A percentile compares a stretch with the other conserved stretches of the same genome.
Conservation (phyloP, 2,888 invertebrate species). For the Tromatobia lineatoria region DNA sequence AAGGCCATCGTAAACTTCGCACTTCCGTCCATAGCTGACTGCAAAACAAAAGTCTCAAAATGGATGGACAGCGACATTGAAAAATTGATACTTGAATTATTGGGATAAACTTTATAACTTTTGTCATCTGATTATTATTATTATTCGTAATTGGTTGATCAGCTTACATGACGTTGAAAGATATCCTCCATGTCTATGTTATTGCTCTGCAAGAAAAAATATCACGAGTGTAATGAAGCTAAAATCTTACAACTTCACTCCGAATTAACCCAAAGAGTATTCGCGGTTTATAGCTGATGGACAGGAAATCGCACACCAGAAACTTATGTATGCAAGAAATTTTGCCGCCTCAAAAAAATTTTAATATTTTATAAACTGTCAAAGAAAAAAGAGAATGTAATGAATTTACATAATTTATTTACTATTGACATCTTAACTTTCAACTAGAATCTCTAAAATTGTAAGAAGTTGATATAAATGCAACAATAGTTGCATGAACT, state of each 20-base stretch:
- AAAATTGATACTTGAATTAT: neutral
- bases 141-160: neutral
- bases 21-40: conserved; percentile 86
- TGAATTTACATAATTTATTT: neutral
- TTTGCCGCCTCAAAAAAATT: too few relatives aligned
- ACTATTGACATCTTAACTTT: too few relatives aligned
- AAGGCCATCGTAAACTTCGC: conserved; percentile 93
- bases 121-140: conserved; percentile 15
- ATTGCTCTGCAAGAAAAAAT: conserved; percentile 86
- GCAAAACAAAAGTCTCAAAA: neutral
- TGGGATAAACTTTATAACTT: neutral
- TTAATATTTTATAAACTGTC: too few relatives aligned
- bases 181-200: conserved; percentile 90
- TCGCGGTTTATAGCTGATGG: too few relatives aligned
- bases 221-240: neutral
- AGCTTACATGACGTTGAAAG: conserved; percentile 87
- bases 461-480: too few relatives aligned
- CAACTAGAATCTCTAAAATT: too few relatives aligned
- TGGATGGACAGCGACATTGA: neutral
- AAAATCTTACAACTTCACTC: neutral
- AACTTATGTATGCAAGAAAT: too few relatives aligned
- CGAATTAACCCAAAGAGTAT: too few relatives aligned
- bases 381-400: too few relatives aligned
- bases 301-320: too few relatives aligned
- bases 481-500: too few relatives aligned